These are phyloP conservation scores for Elymnias hypermnestra DNA, from an alignment of 1,140 invertebrate genomes.

Conservation along the genomic window DNA sequence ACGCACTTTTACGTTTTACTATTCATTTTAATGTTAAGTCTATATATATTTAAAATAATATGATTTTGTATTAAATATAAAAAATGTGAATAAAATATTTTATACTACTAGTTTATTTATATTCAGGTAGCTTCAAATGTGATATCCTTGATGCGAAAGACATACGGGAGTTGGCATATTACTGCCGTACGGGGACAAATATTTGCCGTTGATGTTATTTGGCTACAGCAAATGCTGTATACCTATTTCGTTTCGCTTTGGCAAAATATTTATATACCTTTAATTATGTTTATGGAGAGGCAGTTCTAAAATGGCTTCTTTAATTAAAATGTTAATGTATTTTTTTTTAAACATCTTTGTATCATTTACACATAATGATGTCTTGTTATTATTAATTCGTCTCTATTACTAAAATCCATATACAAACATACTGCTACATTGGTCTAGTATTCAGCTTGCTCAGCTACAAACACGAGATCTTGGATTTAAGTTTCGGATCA, in stretches of 20 bases:
- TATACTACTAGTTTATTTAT: no score
- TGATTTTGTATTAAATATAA: no score
- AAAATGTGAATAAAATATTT: no score
- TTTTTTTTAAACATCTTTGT: neutral
- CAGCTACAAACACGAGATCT: no score
- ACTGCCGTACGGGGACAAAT: slow-evolving; percentile 21
- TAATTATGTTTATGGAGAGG: slow-evolving; percentile 10
- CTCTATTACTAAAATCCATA: no score
- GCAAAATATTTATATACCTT: slow-evolving; percentile 17
- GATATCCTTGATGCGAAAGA: slow-evolving; percentile 8
- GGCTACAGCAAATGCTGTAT: slow-evolving; percentile 17
- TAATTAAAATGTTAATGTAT: neutral
- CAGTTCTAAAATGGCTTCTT: neutral
- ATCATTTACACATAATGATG: neutral
- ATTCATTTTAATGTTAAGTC: no score
- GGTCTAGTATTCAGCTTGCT: no score
- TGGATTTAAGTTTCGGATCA: no score
- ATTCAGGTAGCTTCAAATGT: slow-evolving; percentile 3
- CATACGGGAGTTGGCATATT: slow-evolving; percentile 19
- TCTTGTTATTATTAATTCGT: no score
- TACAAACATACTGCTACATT: no score
- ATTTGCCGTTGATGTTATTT: slow-evolving; percentile 28
- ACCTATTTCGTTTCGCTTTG: slow-evolving; percentile 11
- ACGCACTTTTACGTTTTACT: no score
- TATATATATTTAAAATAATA: no score